Base-by-base conservation (phyloP, 2,797 vertebrate species). In the Parambassis ranga region DNA sequence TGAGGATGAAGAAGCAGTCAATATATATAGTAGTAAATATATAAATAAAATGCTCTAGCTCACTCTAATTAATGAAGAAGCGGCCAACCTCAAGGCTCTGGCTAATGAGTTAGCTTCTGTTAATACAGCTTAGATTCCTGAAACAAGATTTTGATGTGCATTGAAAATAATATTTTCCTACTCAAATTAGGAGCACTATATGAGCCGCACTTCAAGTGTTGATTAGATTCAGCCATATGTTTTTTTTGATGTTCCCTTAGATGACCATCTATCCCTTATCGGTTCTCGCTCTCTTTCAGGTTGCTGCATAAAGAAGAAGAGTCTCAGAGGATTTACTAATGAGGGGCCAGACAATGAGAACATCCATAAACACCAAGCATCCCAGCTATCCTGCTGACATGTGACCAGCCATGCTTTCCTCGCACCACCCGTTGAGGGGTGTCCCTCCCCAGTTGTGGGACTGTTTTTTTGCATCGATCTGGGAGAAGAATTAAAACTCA, bases 351-450 rank as follows among this genome's bases (percentile, higher is more conserved):
- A n/a, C n/a, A n/a, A n/a, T n/a, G n/a, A n/a, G n/a, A n/a, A n/a
- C n/a, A n/a, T n/a, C n/a, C n/a, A n/a, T n/a, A n/a, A n/a, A n/a
- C n/a, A n/a, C n/a, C n/a, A n/a, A n/a, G n/a, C n/a, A n/a, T 31
- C 59, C 14, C 18, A 49, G 24, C 32, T 39, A 4, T 43, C 47
- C 39, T 35, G 3, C 56, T 39, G 35, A 63, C 30, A 58, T 51
- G 71, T 64, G 64, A 86, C 65, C 62, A 59, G 65, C 74, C 80
- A 89, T 85, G 89, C 46, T 55, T 51, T n/a, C 42, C 33, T 51
- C 58, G 38, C 44, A 35, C 32, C 82, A 52, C 36, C 52, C 65
- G 38, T 36, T 23, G 26, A 85, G 85, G 79, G 85, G 37, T 44
- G 16, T 53, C 61, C 46, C 68, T 78, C 64, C 59, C 32, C 68